A percentile compares a stretch with the other conserved stretches of the same genome.
phyloP scores from a whole-genome alignment of 2,797 vertebrate species.

The Cuculus canorus region DNA sequence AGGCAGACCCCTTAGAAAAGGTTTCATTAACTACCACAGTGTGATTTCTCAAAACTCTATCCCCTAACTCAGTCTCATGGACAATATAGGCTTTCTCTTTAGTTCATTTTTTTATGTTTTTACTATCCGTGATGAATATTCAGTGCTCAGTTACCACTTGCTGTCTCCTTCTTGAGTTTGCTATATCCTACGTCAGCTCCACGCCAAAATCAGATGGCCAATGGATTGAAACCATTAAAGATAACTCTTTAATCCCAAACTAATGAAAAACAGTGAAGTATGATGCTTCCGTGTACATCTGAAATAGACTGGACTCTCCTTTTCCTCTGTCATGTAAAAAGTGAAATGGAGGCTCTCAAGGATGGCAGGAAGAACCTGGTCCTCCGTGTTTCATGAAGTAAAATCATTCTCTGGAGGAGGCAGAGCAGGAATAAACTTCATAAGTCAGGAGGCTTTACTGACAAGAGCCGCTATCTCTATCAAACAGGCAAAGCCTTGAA shows the following conservation, averaged over 20 bases:
- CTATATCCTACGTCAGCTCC: not conserved
- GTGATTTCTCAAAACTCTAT: not conserved
- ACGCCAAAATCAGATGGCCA: not conserved
- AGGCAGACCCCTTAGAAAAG: not conserved
- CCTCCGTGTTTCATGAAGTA: not conserved
- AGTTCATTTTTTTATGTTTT: not conserved
- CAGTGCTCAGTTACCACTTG: not conserved
- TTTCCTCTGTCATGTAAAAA: not conserved
- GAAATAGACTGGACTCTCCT: not conserved
- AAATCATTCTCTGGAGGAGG: not conserved
- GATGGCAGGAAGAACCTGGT: not conserved
- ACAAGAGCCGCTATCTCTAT: constrained; percentile 24
- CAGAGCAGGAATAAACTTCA: constrained; percentile 18
- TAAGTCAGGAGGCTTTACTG: constrained; percentile 4
- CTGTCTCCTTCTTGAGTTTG: not conserved
- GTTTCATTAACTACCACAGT: not conserved
- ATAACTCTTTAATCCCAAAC: not conserved
- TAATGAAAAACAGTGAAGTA: not conserved
- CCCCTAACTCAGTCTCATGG: not conserved
- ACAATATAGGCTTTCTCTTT: not conserved
- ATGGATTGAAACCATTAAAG: not conserved
- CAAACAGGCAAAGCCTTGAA: constrained; percentile 44
- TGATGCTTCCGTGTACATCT: not conserved
- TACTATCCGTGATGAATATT: not conserved
- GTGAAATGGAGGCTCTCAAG: not conserved